These are phyloP conservation scores for Triplophysa bombifrons DNA, from an alignment of 2,797 vertebrate species.

Conservation along the genomic window DNA sequence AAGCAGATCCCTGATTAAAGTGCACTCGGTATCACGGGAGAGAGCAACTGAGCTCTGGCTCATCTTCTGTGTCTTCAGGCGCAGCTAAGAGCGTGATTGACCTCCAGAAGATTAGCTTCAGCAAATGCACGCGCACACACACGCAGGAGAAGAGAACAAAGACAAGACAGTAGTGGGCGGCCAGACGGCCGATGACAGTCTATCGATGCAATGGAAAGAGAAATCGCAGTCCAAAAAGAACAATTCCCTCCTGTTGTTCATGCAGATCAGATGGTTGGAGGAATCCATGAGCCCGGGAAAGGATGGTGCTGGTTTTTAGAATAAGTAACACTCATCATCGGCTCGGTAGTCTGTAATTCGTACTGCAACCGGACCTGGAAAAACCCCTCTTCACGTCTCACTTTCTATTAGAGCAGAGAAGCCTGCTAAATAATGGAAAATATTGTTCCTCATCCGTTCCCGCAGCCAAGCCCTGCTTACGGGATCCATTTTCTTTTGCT, in stretches of 20 bases:
- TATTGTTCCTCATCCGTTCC: background rate
- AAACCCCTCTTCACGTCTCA: background rate
- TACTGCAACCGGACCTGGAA: background rate
- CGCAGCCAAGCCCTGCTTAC: conserved; percentile 20
- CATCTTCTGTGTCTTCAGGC: conserved; percentile 21
- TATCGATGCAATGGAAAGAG: conserved; percentile 24
- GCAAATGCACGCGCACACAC: conserved; percentile 2
- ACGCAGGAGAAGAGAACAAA: conserved; percentile 11
- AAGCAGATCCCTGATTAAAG: conserved; percentile 77
- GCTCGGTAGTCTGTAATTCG: conserved; percentile 6
- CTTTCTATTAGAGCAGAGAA: conserved; percentile 5
- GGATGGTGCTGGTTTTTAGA: conserved; percentile 35
- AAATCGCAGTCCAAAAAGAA: conserved; percentile 28
- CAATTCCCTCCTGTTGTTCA: conserved; percentile 1
- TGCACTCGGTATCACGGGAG: conserved; percentile 67
- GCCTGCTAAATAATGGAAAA: background rate
- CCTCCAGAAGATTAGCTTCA: conserved; percentile 16
- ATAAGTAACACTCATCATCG: background rate
- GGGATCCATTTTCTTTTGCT: background rate
- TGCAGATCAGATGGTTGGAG: conserved; percentile 8
- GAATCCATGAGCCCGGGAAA: conserved; percentile 14
- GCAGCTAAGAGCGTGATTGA: conserved; percentile 20
- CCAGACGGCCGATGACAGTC: conserved; percentile 13
- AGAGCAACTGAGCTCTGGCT: conserved; percentile 17
- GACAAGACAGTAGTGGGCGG: background rate